Base-by-base conservation (phyloP, 2,797 vertebrate genomes). In the Chelidonichthys spinosus region DNA sequence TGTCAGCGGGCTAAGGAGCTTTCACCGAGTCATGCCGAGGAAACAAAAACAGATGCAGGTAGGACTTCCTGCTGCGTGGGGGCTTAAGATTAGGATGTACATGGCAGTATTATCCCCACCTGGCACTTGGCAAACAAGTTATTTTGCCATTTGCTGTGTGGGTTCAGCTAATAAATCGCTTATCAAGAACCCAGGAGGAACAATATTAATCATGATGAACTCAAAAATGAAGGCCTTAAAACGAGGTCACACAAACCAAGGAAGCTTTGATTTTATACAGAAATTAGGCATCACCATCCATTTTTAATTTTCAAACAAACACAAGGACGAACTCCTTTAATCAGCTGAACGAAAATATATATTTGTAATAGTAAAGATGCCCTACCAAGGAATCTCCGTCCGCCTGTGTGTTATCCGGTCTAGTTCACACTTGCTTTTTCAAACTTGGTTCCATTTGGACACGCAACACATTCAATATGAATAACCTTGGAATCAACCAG, bases 1-100 rank as follows among this genome's bases (percentile, higher is more conserved):
- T 39, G 83, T 75, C 69, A 78, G 18, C 59, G 37, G 83, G 73
- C 71, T 85, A 89, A 89, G 83, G 18, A 83, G 87, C 85, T 90
- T 92, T 87, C 77, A 77, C 43, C 4, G 15, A 78, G 79, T 88
- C 89, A 88, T 65, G 76, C 36, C 11, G 18, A 52, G 46, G 62
- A 65, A 25, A 25, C 25, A 72, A 43, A 49, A 61, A 47, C 59
- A 66, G 80, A 76, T 58, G 60, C 1, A 72, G 17, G 36, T 37
- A 58, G 59, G 44, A 46, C 43, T 44, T 74, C 69, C 60, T 35
- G 63, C 66, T 47, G 0, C 46, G 3, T 43, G 9, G 7, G 15
- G 63, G 58, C 4, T 79, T 66, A 68, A 75, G 64, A 63, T 66
- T 15, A 70, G 25, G 55, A 69, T 55, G 54, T 53, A 32, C 44